phyloP scores from a whole-genome alignment of 2,797 vertebrate species.

The Pagetopsis macropterus region DNA sequence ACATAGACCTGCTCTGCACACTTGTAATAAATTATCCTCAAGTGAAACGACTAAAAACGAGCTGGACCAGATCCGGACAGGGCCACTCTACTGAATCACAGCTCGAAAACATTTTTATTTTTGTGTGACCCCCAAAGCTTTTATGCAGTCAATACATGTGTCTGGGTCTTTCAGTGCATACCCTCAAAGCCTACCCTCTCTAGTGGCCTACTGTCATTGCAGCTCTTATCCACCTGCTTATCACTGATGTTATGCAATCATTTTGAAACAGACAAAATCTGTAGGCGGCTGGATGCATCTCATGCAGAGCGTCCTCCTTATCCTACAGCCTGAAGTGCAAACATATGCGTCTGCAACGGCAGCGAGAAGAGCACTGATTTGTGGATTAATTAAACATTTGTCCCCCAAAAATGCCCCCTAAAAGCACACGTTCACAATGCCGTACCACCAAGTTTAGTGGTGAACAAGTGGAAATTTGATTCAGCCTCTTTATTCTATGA shows the following conservation, averaged over 20 bases:
- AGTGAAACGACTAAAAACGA: constrained; percentile 94
- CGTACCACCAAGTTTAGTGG: constrained; percentile 92
- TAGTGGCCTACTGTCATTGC: constrained; percentile 46
- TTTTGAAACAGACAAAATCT: constrained; percentile 91
- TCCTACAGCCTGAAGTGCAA: constrained; percentile 92
- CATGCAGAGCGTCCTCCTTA: constrained; percentile 86
- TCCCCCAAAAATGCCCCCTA: constrained; percentile 61
- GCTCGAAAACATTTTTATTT: constrained; percentile 79
- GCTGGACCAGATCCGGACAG: constrained; percentile 85
- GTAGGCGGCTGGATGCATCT: constrained; percentile 82
- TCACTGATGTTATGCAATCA: constrained; percentile 91
- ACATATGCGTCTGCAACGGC: constrained; percentile 91
- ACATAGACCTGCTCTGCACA: constrained; percentile 89
- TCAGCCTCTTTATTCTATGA: constrained; percentile 94
- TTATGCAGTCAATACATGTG: constrained; percentile 53
- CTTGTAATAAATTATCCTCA: constrained; percentile 99
- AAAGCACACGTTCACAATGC: constrained; percentile 92
- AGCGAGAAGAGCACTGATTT: constrained; percentile 90
- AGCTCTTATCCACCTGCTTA: constrained; percentile 62
- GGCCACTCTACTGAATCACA: constrained; percentile 90
- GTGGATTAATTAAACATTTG: constrained; percentile 91
- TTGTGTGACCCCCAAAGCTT: constrained; percentile 61
- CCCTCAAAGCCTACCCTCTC: constrained; percentile 50
- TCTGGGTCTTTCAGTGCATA: constrained; percentile 56
- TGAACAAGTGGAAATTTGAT: constrained; percentile 96